Evolutionary conservation across 2,888 invertebrate species (phyloP).

Genomic region (Pyrochroa serraticornis): DNA sequence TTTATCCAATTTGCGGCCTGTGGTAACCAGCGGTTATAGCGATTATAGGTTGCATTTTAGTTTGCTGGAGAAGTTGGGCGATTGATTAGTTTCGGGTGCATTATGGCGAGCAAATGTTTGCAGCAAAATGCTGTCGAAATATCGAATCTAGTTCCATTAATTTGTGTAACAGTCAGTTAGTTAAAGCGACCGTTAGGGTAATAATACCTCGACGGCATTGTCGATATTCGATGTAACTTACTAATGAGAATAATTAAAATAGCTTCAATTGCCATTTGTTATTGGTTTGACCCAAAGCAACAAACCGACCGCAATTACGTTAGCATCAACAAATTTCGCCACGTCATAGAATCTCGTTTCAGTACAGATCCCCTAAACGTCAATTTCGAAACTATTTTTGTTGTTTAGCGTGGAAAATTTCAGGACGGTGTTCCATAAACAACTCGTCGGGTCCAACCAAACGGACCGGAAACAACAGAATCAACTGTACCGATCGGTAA

Average conservation of each 20-base stretch:
- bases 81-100: too few species aligned
- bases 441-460: neutral
- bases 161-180: neutral
- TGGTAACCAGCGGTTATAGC: too few species aligned
- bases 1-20: too few species aligned
- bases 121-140: too few species aligned
- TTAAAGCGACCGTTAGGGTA: conserved; percentile 2
- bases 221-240: conserved; percentile 10
- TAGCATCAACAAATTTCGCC: conserved; percentile 3
- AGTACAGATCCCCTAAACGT: too few species aligned
- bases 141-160: too few species aligned
- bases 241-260: conserved; percentile 41
- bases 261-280: conserved; percentile 38
- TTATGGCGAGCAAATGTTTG: too few species aligned
- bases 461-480: conserved; percentile 11
- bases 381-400: too few species aligned
- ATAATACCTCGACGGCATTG: conserved; percentile 4
- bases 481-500: conserved; percentile 19
- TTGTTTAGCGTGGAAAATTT: too few species aligned
- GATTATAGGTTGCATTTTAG: too few species aligned
- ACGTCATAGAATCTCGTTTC: too few species aligned
- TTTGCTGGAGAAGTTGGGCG: too few species aligned
- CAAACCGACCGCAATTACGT: conserved; percentile 27
- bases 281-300: conserved; percentile 29
- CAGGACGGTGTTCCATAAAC: neutral